phyloP scores from a whole-genome alignment of 2,797 vertebrate species.

The Morus bassanus region DNA sequence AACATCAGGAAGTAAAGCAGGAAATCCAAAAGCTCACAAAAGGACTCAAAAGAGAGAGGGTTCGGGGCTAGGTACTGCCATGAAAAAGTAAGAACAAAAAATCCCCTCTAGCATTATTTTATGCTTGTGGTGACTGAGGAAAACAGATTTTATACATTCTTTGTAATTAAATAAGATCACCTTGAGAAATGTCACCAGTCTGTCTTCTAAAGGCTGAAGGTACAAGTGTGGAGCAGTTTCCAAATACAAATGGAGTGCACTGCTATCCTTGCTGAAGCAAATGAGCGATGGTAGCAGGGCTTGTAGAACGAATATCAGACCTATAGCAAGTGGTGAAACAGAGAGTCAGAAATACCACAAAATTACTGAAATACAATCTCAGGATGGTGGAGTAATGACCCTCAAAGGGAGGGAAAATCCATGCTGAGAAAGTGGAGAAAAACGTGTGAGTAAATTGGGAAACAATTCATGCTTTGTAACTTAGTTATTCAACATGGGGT shows the following conservation, averaged over 20 bases:
- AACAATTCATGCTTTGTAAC: background rate
- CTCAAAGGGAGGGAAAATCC: background rate
- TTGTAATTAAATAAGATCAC: background rate
- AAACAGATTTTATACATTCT: background rate
- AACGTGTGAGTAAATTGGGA: background rate
- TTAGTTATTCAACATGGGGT: background rate
- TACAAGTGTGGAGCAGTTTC: background rate
- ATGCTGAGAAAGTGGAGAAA: background rate
- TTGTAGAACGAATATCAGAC: fast-evolving
- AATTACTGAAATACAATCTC: background rate
- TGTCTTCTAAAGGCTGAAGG: background rate
- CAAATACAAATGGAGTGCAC: background rate
- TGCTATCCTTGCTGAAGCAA: background rate
- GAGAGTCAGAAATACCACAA: background rate
- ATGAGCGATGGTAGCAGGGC: background rate
- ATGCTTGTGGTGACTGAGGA: background rate
- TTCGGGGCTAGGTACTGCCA: background rate
- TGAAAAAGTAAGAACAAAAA: background rate
- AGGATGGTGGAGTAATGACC: background rate
- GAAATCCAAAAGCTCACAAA: constrained; percentile 17
- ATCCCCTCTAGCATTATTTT: background rate
- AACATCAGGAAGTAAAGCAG: background rate
- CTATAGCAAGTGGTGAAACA: background rate
- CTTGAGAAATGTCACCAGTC: background rate
- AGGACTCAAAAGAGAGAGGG: background rate